Conservation (phyloP, 2,797 vertebrate genomes). For the Arnoldichthys spilopterus region DNA sequence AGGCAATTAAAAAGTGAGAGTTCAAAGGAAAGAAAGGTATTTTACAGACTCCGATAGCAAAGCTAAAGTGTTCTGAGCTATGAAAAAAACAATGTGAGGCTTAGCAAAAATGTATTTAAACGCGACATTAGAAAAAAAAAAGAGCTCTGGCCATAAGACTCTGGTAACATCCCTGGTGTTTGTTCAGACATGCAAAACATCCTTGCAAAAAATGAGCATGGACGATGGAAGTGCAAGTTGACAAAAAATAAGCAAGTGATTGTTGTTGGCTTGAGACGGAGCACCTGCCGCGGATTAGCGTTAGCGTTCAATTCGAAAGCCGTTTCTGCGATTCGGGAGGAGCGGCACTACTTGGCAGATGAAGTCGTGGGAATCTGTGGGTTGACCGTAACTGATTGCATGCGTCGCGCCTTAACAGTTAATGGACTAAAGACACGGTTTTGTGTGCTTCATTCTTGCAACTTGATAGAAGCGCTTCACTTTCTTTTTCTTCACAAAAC, state of each 20-base stretch:
- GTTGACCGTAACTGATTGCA: not conserved
- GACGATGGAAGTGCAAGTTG: not conserved
- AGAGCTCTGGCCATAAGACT: not conserved
- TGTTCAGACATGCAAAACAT: not conserved
- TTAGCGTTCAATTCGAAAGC: too few relatives aligned
- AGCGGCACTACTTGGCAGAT: not conserved
- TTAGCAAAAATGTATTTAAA: not conserved
- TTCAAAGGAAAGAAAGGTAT: constrained; percentile 1
- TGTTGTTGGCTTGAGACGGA: not conserved
- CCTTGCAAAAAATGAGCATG: not conserved
- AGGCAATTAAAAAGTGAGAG: constrained; percentile 44
- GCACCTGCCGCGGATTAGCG: not conserved
- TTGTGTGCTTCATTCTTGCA: too few relatives aligned
- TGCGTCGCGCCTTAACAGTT: not conserved
- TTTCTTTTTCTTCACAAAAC: not conserved
- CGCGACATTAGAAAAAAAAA: not conserved
- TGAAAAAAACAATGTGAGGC: not conserved
- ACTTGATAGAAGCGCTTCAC: too few relatives aligned
- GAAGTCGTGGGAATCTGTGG: not conserved
- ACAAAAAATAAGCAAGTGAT: too few relatives aligned
- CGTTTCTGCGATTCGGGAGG: not conserved
- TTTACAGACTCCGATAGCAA: not conserved
- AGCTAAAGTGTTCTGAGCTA: not conserved
- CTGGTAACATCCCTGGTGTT: not conserved
- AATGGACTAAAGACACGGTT: too few relatives aligned